Evolutionary conservation across 2,113 vertebrate genomes (phyloP).

Genomic region (Fregetta grallaria): DNA sequence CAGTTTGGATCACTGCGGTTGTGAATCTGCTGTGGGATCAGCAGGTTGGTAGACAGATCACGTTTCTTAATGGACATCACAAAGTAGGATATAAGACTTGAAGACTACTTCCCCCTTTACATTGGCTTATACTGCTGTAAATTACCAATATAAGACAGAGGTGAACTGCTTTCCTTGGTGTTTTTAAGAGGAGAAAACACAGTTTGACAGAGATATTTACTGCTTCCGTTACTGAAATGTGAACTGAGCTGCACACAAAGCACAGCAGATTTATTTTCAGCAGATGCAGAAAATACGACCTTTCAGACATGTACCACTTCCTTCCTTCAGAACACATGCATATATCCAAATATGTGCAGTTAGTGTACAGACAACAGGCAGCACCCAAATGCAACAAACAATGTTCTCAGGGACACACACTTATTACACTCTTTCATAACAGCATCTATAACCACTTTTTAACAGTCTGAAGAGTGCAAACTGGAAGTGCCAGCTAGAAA

Average conservation of each 20-base stretch:
- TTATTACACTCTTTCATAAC: not conserved
- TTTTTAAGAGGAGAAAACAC: not conserved
- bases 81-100: not conserved
- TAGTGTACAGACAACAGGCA: not conserved
- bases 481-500: not conserved
- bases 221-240: not conserved
- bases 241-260: not conserved
- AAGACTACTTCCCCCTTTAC: not conserved
- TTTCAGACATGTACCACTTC: not conserved
- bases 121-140: not conserved
- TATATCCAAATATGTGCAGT: not conserved
- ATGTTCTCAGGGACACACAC: not conserved
- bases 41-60: not conserved
- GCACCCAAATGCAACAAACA: not conserved
- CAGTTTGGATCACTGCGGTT: not conserved
- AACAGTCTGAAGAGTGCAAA: not conserved
- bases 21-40: not conserved
- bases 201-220: not conserved
- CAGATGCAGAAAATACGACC: not conserved
- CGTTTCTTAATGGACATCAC: not conserved
- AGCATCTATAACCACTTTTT: not conserved
- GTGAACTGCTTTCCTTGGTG: not conserved
- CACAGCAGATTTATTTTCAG: not conserved
- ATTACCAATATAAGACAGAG: not conserved
- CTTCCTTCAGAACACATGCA: not conserved